phyloP scores from a whole-genome alignment of 2,888 invertebrate species.

The Uloborus plumipes region DNA sequence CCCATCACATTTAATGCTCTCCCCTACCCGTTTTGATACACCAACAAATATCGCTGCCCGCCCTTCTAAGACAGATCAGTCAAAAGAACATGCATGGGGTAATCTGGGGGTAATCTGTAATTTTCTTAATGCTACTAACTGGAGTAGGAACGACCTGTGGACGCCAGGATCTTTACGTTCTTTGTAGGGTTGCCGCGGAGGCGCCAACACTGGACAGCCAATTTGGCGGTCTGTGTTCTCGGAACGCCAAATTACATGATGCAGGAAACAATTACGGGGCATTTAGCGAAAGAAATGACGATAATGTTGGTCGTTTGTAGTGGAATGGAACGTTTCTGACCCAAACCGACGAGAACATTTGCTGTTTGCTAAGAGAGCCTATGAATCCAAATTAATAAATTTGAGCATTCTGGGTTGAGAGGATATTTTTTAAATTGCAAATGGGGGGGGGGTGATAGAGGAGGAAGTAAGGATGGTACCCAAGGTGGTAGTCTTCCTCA shows the following conservation, averaged over 20 bases:
- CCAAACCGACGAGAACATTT: no score
- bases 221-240: constrained; percentile 35
- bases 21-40: constrained; percentile 55
- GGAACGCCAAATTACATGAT: neutral
- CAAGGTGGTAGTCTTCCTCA: no score
- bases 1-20: constrained; percentile 36
- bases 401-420: no score
- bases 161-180: constrained; percentile 52
- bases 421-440: no score
- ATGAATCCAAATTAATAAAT: no score
- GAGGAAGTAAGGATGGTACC: no score
- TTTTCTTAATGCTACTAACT: constrained; percentile 60
- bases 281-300: no score
- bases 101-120: constrained; percentile 63
- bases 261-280: no score
- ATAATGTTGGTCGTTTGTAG: no score
- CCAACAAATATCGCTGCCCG: constrained; percentile 54
- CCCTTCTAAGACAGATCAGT: constrained; percentile 63
- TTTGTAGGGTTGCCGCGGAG: constrained; percentile 30
- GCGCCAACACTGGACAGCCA: constrained; percentile 16
- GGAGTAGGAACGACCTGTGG: constrained; percentile 54
- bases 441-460: no score
- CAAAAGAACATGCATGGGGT: constrained; percentile 61
- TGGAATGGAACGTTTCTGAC: no score
- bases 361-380: no score